A percentile compares a stretch with the other conserved stretches of the same genome.
Evolutionary conservation across 2,888 invertebrate species (phyloP).

Genomic region (Ochropleura plecta): DNA sequence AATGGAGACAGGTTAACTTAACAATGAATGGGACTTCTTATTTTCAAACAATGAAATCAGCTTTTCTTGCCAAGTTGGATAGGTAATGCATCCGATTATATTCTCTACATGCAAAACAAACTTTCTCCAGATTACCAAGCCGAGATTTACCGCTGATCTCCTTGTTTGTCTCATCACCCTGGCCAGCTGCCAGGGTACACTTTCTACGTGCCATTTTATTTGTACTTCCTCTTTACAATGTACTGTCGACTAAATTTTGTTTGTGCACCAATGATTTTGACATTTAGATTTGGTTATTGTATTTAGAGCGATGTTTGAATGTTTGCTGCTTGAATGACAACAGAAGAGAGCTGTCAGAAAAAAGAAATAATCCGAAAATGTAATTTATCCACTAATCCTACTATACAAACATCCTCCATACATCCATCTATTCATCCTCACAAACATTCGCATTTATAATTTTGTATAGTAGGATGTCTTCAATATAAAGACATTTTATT

Average conservation of each 20-base stretch:
- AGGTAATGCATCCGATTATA: not conserved
- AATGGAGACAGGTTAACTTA: not conserved
- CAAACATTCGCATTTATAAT: too few relatives aligned
- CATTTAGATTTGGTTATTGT: not conserved
- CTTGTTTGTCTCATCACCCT: conserved; percentile 52
- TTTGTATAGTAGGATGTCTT: too few relatives aligned
- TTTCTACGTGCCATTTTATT: conserved; percentile 32
- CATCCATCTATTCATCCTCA: too few relatives aligned
- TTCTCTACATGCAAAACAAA: conserved; percentile 7
- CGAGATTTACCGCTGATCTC: conserved; percentile 13
- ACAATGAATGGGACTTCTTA: not conserved
- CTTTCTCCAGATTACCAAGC: conserved; percentile 27
- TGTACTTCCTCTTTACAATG: conserved; percentile 32
- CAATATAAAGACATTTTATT: not conserved
- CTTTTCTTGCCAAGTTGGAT: not conserved
- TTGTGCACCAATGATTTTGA: not conserved
- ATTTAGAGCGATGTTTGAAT: not conserved
- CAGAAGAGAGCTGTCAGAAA: not conserved
- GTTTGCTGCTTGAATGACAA: not conserved
- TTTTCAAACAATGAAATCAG: not conserved
- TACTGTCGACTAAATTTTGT: not conserved
- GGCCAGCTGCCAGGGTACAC: conserved; percentile 40
- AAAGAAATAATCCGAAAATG: not conserved
- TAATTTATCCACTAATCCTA: not conserved
- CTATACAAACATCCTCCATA: too few relatives aligned